phyloP scores from a whole-genome alignment of 2,797 vertebrate species.

The Poecilia wingei region DNA sequence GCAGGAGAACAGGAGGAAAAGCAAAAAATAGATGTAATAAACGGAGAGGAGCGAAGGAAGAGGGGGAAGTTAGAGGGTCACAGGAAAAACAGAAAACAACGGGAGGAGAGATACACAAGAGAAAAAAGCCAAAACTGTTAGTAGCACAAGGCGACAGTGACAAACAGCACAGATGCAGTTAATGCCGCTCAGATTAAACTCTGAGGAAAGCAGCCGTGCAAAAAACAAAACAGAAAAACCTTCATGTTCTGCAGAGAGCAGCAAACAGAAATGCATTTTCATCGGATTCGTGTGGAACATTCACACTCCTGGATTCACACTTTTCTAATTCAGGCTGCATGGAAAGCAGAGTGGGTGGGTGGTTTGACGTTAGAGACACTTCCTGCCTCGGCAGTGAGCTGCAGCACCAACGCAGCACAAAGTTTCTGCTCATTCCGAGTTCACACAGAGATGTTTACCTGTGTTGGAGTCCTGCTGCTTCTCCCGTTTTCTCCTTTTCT shows the following conservation, averaged over 20 bases:
- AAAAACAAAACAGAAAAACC: background rate
- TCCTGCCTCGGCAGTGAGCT: conserved; percentile 50
- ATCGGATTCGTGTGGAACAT: background rate
- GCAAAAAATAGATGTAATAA: background rate
- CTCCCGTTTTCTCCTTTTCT: conserved; percentile 95
- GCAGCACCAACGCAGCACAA: conserved; percentile 45
- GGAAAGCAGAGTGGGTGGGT: conserved; percentile 65
- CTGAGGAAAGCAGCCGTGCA: conserved; percentile 35
- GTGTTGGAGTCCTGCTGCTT: conserved; percentile 95
- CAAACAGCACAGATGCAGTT: conserved; percentile 25
- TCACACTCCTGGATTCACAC: conserved; percentile 16
- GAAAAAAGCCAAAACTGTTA: conserved; percentile 59
- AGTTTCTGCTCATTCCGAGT: background rate
- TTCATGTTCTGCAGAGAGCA: conserved; percentile 3
- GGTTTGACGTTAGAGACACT: conserved; percentile 60
- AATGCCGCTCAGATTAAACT: conserved; percentile 27
- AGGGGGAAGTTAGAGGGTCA: conserved; percentile 40
- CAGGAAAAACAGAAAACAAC: background rate
- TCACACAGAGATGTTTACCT: conserved; percentile 79
- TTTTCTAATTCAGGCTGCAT: conserved; percentile 45
- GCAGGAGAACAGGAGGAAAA: conserved; percentile 61
- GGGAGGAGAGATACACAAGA: conserved; percentile 45
- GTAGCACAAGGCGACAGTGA: conserved; percentile 46
- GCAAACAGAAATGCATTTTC: background rate
- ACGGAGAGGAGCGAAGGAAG: conserved; percentile 52